phyloP scores from a whole-genome alignment of 35 echinoderm and acorn worm genomes.

The Apostichopus californicus region DNA sequence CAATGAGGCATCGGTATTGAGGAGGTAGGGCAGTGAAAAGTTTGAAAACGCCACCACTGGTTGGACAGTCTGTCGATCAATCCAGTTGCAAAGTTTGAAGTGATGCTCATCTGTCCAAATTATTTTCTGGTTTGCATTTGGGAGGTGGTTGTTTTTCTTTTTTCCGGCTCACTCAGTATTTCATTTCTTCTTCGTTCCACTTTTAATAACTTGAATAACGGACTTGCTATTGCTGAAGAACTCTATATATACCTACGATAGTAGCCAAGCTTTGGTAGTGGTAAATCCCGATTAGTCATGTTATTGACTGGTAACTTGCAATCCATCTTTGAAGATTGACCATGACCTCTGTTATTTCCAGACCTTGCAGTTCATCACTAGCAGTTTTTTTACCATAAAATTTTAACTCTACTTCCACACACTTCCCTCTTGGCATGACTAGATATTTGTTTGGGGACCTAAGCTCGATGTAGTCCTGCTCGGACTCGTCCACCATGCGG shows the following conservation, averaged over 20 bases:
- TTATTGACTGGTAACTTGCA: neutral
- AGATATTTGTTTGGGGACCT: neutral
- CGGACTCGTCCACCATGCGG: neutral
- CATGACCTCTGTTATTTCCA: no score
- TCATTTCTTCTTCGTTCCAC: no score
- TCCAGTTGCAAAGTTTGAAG: no score
- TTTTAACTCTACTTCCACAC: neutral
- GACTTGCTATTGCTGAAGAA: no score
- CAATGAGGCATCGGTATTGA: constrained; percentile 45
- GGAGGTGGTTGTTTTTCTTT: no score
- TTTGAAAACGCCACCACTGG: constrained; percentile 40
- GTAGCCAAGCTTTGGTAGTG: constrained; percentile 26
- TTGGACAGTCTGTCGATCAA: neutral
- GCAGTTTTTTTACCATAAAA: neutral
- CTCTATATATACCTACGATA: constrained; percentile 21
- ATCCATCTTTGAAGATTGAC: no score
- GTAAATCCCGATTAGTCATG: no score
- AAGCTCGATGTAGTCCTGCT: neutral
- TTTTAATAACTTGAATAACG: no score
- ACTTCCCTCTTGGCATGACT: neutral
- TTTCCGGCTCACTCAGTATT: no score
- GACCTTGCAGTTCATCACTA: no score
- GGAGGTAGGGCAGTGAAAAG: neutral
- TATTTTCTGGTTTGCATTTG: no score
- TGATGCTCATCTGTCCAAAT: no score